phyloP scores from a whole-genome alignment of 2,113 vertebrate species.

The Alouatta palliata region DNA sequence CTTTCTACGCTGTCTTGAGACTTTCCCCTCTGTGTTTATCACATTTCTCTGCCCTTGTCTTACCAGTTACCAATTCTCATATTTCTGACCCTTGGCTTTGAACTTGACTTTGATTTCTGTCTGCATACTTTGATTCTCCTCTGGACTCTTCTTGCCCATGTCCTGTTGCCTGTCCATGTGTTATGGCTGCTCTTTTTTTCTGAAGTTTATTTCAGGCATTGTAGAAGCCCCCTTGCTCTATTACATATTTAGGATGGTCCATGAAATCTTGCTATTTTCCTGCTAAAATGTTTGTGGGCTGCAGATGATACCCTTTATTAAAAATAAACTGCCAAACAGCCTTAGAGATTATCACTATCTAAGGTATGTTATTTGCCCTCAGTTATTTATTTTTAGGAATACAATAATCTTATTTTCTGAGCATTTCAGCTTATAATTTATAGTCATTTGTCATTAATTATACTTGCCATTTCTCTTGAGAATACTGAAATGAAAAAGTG shows the following conservation, averaged over 20 bases:
- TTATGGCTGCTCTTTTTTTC: neutral
- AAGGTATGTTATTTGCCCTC: conserved; percentile 10
- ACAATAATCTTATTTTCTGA: conserved; percentile 32
- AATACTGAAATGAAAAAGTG: conserved; percentile 7
- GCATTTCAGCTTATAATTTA: neutral
- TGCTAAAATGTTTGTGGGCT: neutral
- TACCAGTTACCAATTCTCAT: neutral
- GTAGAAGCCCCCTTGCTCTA: neutral
- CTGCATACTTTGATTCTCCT: neutral
- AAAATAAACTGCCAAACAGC: neutral
- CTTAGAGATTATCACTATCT: neutral
- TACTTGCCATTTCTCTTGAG: conserved; percentile 36
- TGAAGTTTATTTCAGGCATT: neutral
- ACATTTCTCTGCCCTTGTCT: neutral
- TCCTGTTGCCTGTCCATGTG: neutral
- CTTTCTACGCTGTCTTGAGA: neutral
- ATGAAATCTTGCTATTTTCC: neutral
- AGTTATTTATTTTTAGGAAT: conserved; percentile 12
- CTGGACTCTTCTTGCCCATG: neutral
- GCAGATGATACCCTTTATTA: neutral
- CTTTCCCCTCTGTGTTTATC: neutral
- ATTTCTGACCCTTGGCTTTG: conserved; percentile 7
- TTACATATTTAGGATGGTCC: neutral
- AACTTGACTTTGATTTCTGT: neutral
- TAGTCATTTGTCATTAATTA: conserved; percentile 23